Evolutionary conservation across 2,113 vertebrate species (phyloP).

Genomic region (Lepus americanus): DNA sequence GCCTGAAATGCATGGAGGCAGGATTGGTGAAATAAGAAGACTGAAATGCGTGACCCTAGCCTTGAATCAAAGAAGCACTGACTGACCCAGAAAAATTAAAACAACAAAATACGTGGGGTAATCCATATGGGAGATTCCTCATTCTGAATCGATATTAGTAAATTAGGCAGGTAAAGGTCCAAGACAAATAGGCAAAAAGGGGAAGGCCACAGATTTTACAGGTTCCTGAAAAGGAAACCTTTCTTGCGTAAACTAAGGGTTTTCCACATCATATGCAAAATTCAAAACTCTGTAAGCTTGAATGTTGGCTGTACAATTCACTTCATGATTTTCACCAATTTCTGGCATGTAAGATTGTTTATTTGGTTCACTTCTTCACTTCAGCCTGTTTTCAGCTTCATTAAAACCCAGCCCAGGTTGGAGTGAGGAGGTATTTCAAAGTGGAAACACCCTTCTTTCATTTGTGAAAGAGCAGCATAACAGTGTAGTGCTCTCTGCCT

Average conservation of each 20-base stretch:
- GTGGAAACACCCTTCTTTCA: background rate
- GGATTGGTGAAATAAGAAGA: background rate
- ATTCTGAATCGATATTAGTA: background rate
- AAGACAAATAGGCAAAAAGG: background rate
- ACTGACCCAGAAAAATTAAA: slow-evolving; percentile 14
- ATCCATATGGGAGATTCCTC: background rate
- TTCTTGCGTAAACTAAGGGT: background rate
- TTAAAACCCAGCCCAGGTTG: background rate
- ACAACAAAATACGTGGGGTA: background rate
- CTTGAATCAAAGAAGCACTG: background rate
- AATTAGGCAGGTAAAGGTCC: background rate
- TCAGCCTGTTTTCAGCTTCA: background rate
- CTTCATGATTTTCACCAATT: background rate
- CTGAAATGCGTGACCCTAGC: background rate
- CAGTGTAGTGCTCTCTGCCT: slow-evolving; percentile 93
- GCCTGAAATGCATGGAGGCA: background rate
- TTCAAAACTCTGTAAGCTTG: background rate
- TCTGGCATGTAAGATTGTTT: background rate
- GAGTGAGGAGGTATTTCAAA: background rate
- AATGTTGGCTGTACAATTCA: background rate
- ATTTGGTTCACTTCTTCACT: background rate
- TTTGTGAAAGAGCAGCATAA: slow-evolving; percentile 84
- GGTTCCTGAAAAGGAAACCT: background rate
- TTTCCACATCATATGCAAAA: background rate
- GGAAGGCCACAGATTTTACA: background rate